phyloP scores from a whole-genome alignment of 2,797 vertebrate species.

The Notamacropus eugenii region DNA sequence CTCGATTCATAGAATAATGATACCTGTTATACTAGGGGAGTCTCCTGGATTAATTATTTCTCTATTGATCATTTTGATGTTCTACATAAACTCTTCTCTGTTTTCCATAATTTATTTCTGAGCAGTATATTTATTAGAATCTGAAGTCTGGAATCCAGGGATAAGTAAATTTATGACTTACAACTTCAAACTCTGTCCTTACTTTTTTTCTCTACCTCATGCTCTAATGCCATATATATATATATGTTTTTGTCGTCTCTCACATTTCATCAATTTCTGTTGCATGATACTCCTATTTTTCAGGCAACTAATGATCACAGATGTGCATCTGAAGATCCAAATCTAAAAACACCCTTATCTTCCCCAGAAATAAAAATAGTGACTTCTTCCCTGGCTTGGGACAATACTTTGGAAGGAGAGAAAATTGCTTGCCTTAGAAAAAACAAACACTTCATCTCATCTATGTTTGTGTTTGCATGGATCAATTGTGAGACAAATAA shows the following conservation, averaged over 20 bases:
- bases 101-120: slow-evolving; percentile 48
- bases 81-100: slow-evolving; percentile 38
- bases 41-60: slow-evolving; percentile 19
- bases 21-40: neutral
- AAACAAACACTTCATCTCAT: slow-evolving; percentile 80
- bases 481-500: slow-evolving; percentile 88
- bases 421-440: slow-evolving; percentile 65
- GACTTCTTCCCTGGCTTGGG: slow-evolving; percentile 62
- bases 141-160: slow-evolving; percentile 53
- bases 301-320: slow-evolving; percentile 64
- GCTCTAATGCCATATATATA: neutral
- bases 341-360: slow-evolving; percentile 43
- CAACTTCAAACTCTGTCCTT: neutral
- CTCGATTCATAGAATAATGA: slow-evolving; percentile 48
- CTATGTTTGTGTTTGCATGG: slow-evolving; percentile 85
- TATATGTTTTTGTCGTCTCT: slow-evolving; percentile 23
- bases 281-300: slow-evolving; percentile 39
- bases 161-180: slow-evolving; percentile 45
- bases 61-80: slow-evolving; percentile 33
- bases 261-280: slow-evolving; percentile 57
- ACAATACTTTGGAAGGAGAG: slow-evolving; percentile 1
- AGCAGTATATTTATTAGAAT: slow-evolving; percentile 56
- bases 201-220: slow-evolving; percentile 31
- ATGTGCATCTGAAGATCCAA: slow-evolving; percentile 69
- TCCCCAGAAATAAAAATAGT: slow-evolving; percentile 77